Base-by-base conservation (phyloP, 1,140 invertebrate genomes). In the Psix sp. region DNA sequence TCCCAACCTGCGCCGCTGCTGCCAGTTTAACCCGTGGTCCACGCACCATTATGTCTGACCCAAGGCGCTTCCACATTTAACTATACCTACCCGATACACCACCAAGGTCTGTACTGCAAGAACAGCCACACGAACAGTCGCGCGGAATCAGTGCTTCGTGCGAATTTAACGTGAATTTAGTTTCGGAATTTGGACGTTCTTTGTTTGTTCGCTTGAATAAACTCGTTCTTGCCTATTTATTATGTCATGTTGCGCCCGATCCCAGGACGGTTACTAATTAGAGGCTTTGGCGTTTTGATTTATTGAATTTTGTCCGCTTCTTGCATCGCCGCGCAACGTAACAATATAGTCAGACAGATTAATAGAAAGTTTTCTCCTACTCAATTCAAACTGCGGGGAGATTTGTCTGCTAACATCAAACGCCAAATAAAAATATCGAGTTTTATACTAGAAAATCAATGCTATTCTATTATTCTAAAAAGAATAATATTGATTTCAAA, bases 11-110 rank as follows among this genome's bases (percentile, higher is more conserved):
- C 66, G 62, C 57, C 49, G 54, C 60, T 57, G 78, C 78, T 77
- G 80, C 77, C 81, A 80, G 78, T 82, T 84, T 83, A 84, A 84
- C 82, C 79, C 81, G 77, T 78, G 81, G 81, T 79, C 79, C 74
- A 80, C 81, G 82, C 82, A 82, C 80, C 81, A 82, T 84, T 84
- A 83, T 80, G 81, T 82, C 82, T 78, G 83, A 83, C 81, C 83
- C 72, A 77, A 80, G 81, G 80, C 81, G 83, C 80, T 84, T 79
- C 83, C 73, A 83, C 83, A 82, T 84, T 83, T 82, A 83, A 84
- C 82, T 82, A 79, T 80, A 80, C 70, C 59, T 48, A 63, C 29
- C 40, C 46, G 60, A 70, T 66, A 51, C 33, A 57, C 36, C 60
- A 60, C 48, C 45, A 48, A 51, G 46, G 39, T 36, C 51, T 45